Evolutionary conservation across 2,113 vertebrate species (phyloP), one percentile per base, ranked within the genome.

Genomic region (Platanista minor): DNA sequence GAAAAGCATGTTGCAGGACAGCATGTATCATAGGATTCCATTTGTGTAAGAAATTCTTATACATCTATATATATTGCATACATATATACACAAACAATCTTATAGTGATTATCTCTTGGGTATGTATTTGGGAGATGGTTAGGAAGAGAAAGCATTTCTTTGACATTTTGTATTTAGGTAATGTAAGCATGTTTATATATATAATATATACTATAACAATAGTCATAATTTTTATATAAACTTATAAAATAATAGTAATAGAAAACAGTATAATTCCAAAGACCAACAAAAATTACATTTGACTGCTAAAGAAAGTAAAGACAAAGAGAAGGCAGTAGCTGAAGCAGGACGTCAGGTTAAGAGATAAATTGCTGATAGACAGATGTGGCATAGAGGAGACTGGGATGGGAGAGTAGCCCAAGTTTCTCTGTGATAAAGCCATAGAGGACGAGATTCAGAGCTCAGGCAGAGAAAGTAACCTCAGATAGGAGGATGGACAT

Each of bases 241-340:
- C 41, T 74, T 74, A 20, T 74, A 46, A 31, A 18, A 13, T 71
- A 64, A 91, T 27, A 71, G 39, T 33, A 62, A 78, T 75, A 86
- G 11, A 78, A 84, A 69, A 62, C 14, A 64, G 18, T 15, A 17
- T 21, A 71, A 71, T 57, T 75, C 69, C 7, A 29, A 91, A 71
- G 61, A 87, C 36, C 78, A 67, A 69, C 6, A 64, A 77, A 92
- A 67, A 69, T 57, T 69, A 1, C 33, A 74, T 66, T 89, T 62
- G 59, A 10, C 75, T 90, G 33, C 52, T 29, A 33, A 95, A 69
- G 41, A 81, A 82, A 62, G 43, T 29, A 86, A 80, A 86, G 72
- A 69, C 9, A 49, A 36, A 23, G 21, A 69, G 61, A 31, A 62
- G 67, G 5, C 12, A 43, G 46, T 62, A 64, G 39, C 49, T 83